Base-by-base conservation (phyloP, 2,113 vertebrate species). In the Myotis davidii region DNA sequence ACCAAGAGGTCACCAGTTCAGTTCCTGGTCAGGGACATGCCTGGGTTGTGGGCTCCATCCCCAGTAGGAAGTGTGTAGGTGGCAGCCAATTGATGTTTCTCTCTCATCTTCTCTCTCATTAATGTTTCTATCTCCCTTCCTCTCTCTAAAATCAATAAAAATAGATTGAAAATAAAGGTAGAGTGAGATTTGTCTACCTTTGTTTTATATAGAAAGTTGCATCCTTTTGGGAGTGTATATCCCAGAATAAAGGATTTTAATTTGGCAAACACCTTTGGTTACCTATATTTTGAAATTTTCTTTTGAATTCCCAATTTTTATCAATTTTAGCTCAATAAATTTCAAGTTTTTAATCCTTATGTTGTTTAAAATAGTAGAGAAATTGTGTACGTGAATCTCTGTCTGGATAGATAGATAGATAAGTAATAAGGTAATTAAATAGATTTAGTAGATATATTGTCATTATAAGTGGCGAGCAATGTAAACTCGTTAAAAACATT, bases 201-300 rank as follows among this genome's bases (percentile, higher is more conserved):
- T 84, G n/a, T 86, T 88, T 89, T 81, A 82, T 92, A 77, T 90
- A 72, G 0, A 69, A 74, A 91, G 16, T 85, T 54, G 52, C 48
- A 72, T 96, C 29, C 20, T 92, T 2, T 52, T 86, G 56, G 48
- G 78, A 94, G 7, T 92, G 18, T 37, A 72, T 78, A 42, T 92
- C 42, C 11, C 9, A 96, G 70, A 91, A 92, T 95, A 79, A 96
- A 87, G 39, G n/a, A 52, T 91, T 96, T 91, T 81, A 79, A 25
- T 76, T 94, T 39, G 82, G 42, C 61, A 88, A n/a, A 82, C 6
- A 73, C 5, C 10, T 94, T 92, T 95, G 32, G 13, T 78, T 94
- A 56, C 6, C 12, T 92, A 0, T 94, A 69, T 69, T 95, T 85
- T 86, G 54, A 9, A 59, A 20, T 88, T 91, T 85, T 67, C 10